Evolutionary conservation across 2,888 invertebrate genomes (phyloP).

Genomic region (Dryadula phaetusa): DNA sequence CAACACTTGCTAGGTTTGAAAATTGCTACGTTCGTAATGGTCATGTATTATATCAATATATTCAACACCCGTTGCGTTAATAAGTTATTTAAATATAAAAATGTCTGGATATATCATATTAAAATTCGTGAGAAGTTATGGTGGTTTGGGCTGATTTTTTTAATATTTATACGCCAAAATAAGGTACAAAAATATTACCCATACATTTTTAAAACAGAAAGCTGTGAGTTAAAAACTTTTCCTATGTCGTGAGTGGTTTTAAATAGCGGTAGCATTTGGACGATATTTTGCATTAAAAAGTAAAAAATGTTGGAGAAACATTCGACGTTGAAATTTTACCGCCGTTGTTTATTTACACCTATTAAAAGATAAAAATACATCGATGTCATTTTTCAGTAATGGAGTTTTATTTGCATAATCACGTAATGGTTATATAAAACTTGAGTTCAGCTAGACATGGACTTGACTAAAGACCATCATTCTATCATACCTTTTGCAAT

Average conservation of each 20-base stretch:
- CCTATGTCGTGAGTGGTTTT: constrained; percentile 32
- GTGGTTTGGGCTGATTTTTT: neutral
- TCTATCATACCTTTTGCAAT: too few species aligned
- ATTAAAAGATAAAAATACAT: constrained; percentile 14
- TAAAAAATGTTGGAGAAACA: constrained; percentile 30
- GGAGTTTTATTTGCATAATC: neutral
- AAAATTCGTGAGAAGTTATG: neutral
- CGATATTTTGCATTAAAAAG: constrained; percentile 30
- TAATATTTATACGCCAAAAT: constrained; percentile 14
- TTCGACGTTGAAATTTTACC: constrained; percentile 7
- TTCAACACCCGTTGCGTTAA: neutral
- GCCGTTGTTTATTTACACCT: constrained; percentile 20
- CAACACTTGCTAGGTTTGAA: too few species aligned
- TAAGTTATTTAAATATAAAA: neutral
- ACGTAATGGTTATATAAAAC: too few species aligned
- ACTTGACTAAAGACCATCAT: too few species aligned
- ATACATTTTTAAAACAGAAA: constrained; percentile 28
- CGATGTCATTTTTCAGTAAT: neutral
- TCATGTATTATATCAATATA: neutral
- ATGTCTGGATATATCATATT: neutral
- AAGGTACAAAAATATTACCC: constrained; percentile 23
- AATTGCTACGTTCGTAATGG: neutral
- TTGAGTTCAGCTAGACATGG: too few species aligned
- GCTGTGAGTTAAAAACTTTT: constrained; percentile 29
- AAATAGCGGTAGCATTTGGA: constrained; percentile 35